phyloP scores from a whole-genome alignment of 2,888 invertebrate species.

The Trachelus iudaicus region DNA sequence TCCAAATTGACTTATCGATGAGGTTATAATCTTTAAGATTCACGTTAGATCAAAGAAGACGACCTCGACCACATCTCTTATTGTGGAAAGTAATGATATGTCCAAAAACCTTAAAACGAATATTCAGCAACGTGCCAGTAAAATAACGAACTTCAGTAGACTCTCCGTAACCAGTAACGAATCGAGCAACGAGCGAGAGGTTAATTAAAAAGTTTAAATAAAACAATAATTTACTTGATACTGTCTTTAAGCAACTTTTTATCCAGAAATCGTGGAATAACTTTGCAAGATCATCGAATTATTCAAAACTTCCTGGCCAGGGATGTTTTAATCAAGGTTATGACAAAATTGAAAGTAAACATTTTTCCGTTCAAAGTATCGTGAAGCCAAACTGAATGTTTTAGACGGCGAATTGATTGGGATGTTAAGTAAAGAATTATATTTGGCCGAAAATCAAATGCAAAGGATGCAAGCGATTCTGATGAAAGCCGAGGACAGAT shows the following conservation, averaged over 20 bases:
- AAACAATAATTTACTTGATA: neutral
- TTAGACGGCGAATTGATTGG: constrained; percentile 47
- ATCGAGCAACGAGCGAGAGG: neutral
- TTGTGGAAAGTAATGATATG: constrained; percentile 6
- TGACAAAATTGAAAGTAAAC: neutral
- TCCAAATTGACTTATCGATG: neutral
- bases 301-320: neutral
- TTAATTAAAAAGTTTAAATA: neutral
- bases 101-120: neutral
- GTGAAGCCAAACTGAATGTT: neutral
- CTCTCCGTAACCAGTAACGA: neutral
- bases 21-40: constrained; percentile 6
- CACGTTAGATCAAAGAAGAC: constrained; percentile 21
- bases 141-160: neutral
- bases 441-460: constrained; percentile 47
- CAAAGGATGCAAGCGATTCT: constrained; percentile 45
- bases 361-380: neutral
- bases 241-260: neutral
- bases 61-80: constrained; percentile 17
- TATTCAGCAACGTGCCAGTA: neutral
- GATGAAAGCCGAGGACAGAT: constrained; percentile 44
- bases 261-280: neutral
- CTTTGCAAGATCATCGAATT: neutral
- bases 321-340: neutral
- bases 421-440: constrained; percentile 47